Evolutionary conservation across 1,140 invertebrate species (phyloP).

Genomic region (Hypsibius dujardini): DNA sequence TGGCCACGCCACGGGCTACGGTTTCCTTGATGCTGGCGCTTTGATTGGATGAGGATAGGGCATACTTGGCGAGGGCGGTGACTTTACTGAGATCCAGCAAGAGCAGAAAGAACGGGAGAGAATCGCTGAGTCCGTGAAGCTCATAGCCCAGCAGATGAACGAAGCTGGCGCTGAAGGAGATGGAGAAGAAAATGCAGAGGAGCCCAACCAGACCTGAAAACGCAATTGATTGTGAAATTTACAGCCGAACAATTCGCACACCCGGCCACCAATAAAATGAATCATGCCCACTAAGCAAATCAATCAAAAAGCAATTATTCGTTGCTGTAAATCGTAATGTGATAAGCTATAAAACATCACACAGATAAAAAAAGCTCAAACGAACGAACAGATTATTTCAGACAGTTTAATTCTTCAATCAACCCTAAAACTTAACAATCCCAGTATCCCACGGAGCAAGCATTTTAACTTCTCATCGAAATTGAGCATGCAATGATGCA

Average conservation of each 20-base stretch:
- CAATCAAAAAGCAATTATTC: no score
- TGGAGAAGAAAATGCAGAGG: constrained; percentile 69
- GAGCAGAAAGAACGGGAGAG: constrained; percentile 67
- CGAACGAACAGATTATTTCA: no score
- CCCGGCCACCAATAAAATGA: not conserved
- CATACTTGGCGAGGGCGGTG: constrained; percentile 64
- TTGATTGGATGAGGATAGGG: constrained; percentile 54
- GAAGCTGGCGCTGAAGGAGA: constrained; percentile 64
- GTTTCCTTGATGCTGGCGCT: constrained; percentile 43
- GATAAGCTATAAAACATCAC: no score
- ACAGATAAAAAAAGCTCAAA: no score
- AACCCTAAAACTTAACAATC: no score
- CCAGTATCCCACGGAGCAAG: no score
- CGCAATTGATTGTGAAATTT: no score
- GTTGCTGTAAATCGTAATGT: no score
- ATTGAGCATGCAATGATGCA: no score
- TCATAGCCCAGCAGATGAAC: constrained; percentile 60
- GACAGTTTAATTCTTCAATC: no score
- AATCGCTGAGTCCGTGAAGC: constrained; percentile 66
- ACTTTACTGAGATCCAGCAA: constrained; percentile 85
- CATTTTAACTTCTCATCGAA: no score
- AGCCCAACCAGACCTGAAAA: constrained; percentile 58
- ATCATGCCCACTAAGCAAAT: constrained; percentile 1
- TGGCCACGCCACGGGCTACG: constrained; percentile 40
- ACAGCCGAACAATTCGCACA: not conserved